Conservation (phyloP, 1,140 invertebrate species). For the Bombus impatiens region DNA sequence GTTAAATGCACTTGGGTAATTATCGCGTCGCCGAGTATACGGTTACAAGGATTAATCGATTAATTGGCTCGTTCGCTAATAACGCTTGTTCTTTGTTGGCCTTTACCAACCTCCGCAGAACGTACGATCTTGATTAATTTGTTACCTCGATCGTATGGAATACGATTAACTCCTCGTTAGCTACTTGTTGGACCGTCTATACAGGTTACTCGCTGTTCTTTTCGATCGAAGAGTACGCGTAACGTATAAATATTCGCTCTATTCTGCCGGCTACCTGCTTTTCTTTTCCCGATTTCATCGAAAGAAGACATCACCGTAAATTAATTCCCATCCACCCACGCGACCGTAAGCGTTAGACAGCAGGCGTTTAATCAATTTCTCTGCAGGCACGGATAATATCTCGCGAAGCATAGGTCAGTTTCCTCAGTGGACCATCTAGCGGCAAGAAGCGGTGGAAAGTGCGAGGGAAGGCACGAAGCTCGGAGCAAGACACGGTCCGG, state of each 20-base stretch:
- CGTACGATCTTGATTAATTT: conserved; percentile 18
- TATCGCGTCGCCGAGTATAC: background rate
- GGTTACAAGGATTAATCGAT: conserved; percentile 25
- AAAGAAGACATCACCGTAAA: conserved; percentile 7
- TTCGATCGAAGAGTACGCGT: background rate
- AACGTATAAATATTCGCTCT: background rate
- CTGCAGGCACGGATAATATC: background rate
- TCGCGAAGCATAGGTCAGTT: conserved; percentile 11
- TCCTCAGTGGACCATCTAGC: background rate
- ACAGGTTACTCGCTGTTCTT: background rate
- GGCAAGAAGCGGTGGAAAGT: background rate
- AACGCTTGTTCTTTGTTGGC: conserved; percentile 12
- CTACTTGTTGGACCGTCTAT: background rate
- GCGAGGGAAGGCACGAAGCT: conserved; percentile 1
- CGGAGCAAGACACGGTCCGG: background rate
- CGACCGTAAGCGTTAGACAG: conserved; percentile 4
- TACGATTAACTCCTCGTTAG: background rate
- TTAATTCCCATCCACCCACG: background rate
- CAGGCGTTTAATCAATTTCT: conserved; percentile 5
- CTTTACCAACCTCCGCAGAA: background rate
- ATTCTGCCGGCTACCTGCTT: background rate
- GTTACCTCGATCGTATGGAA: background rate
- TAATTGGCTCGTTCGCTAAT: conserved; percentile 30
- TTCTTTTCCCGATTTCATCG: background rate
- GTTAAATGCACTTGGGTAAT: background rate